Evolutionary conservation across 2,888 invertebrate species (phyloP), one percentile per base, ranked within the genome.

Genomic region (Noctuana brunneofusca): DNA sequence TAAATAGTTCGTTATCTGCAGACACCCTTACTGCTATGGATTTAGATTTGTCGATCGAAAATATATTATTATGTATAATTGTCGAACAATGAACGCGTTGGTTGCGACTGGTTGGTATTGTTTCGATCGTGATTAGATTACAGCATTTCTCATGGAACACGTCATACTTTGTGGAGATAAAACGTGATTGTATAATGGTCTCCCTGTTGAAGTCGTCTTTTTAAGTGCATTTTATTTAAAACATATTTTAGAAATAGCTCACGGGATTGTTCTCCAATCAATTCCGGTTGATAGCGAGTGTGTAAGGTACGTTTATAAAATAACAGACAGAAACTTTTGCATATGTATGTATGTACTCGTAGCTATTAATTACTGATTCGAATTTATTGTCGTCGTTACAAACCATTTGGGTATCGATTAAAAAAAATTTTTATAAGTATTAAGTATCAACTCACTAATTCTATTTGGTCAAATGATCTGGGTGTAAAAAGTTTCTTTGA

Each of bases 61-160:
- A 20, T 20, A 20, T 20, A 41, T 16, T 12, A 35, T 14, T 41
- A 68, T 67, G 68, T 66, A 67, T 69, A 68, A 69, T 70, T 73
- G 70, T 66, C 63, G 67, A 73, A 75, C 79, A 79, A 73, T 75
- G 74, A 76, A 67, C 69, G 67, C 68, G 72, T 71, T 75, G 74
- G 72, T 71, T 75, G 74, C 76, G 72, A 67, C 71, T 69, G 68
- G 64, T 65, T 66, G 66, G 67, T 74, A 74, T 72, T 77, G 80
- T 79, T 75, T 70, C 70, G 82, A 80, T 80, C 72, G 79, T 65
- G 68, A 65, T 68, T 56, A 66, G 68, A 66, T 68, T 59, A 66
- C 27, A 58, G 48, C 54, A 60, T 65, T 58, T 65, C 65, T 55
- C 38, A 16, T 46, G 53, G 55, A 63, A 58, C 53, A 54, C 58